Evolutionary conservation across 1,140 invertebrate species (phyloP).

Genomic region (Chelonus insularis): DNA sequence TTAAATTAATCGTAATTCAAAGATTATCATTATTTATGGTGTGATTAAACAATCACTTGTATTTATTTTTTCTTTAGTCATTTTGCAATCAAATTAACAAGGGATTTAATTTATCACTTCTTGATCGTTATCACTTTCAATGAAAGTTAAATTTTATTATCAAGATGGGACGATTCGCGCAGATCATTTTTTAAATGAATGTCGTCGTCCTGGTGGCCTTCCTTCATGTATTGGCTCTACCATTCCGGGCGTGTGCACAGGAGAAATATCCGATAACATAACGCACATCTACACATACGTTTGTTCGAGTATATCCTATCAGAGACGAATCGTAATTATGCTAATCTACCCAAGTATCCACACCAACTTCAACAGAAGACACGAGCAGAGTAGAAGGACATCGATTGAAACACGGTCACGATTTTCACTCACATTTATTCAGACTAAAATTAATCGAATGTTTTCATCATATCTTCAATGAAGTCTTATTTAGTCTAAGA

Average conservation of each 20-base stretch:
- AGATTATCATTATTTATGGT: too few species aligned
- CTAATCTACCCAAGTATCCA: slow-evolving; percentile 10
- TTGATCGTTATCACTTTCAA: too few species aligned
- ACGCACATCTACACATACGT: neutral
- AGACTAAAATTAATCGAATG: too few species aligned
- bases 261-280: slow-evolving; percentile 18
- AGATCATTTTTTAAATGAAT: neutral
- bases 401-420: neutral
- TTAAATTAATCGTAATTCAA: too few species aligned
- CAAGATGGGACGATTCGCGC: too few species aligned
- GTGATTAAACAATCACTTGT: too few species aligned
- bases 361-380: neutral
- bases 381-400: neutral
- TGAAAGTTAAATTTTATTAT: neutral
- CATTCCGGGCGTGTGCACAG: neutral
- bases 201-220: slow-evolving; percentile 8
- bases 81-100: too few species aligned
- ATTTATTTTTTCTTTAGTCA: too few species aligned
- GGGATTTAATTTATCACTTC: too few species aligned
- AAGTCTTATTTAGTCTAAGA: neutral
- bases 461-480: neutral
- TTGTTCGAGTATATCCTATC: neutral
- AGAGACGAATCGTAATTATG: slow-evolving; percentile 19
- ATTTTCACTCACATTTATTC: neutral
- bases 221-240: neutral